These are phyloP conservation scores for Leucoma salicis DNA, from an alignment of 2,888 invertebrate genomes.

Conservation along the genomic window DNA sequence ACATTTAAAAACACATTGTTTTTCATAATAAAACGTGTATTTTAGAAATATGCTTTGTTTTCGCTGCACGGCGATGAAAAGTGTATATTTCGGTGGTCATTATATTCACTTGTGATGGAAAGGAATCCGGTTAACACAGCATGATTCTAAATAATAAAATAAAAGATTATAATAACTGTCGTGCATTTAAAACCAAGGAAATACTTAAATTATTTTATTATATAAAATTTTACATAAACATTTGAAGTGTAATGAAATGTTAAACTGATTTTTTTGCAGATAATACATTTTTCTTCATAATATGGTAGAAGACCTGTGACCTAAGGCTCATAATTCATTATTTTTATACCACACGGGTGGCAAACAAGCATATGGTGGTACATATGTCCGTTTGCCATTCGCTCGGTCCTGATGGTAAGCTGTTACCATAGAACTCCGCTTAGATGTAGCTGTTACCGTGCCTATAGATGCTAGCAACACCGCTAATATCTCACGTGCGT, in stretches of 20 bases:
- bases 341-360: no score
- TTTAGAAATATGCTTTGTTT: constrained; percentile 17
- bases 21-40: constrained; percentile 31
- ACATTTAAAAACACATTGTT: constrained; percentile 28
- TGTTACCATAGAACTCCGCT: no score
- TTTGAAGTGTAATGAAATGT: not conserved
- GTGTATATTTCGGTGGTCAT: constrained; percentile 12
- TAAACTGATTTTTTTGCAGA: not conserved
- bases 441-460: no score
- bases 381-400: no score
- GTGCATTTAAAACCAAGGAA: constrained; percentile 3
- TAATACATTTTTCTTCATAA: not conserved
- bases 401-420: no score
- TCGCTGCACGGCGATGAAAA: constrained; percentile 2
- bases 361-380: no score
- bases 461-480: no score
- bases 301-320: no score
- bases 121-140: constrained; percentile 10
- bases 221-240: no score
- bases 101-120: constrained; percentile 12
- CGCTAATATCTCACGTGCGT: no score
- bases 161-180: constrained; percentile 8
- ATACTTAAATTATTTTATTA: not conserved
- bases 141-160: constrained; percentile 14
- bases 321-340: no score